Percentiles rank a stretch among this genome's conserved stretches.
phyloP scores from a whole-genome alignment of 2,888 invertebrate species.

The Amitus sp. region DNA sequence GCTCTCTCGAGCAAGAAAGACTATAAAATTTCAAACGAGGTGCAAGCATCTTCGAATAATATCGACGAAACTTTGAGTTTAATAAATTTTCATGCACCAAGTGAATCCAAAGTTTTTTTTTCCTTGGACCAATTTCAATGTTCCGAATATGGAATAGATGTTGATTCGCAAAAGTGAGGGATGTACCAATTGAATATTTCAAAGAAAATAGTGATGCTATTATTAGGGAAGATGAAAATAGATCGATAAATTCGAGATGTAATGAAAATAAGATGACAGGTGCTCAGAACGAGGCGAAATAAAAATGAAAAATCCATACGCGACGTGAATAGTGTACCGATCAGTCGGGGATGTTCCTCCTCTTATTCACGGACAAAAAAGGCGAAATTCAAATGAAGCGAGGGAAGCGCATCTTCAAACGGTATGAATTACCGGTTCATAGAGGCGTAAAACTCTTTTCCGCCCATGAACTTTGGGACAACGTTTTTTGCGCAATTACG shows the following conservation, averaged over 20 bases:
- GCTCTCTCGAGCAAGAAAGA: no score
- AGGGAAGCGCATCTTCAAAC: neutral
- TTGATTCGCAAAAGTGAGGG: no score
- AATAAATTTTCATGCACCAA: no score
- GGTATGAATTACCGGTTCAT: constrained; percentile 3
- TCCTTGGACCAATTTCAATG: neutral
- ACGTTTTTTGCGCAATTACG: neutral
- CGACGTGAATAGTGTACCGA: constrained; percentile 2
- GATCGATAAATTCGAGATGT: neutral
- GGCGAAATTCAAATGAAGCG: constrained; percentile 3
- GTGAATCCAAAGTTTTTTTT: neutral
- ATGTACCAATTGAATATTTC: neutral
- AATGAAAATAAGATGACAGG: constrained; percentile 1
- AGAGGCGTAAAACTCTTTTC: no score
- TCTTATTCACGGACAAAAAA: neutral
- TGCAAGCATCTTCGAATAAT: no score
- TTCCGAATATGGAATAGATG: no score
- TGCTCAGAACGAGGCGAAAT: neutral
- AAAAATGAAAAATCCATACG: neutral
- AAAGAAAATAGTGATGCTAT: neutral
- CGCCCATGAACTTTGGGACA: no score
- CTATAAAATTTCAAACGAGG: no score
- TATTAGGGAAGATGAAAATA: neutral
- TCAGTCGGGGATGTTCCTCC: neutral
- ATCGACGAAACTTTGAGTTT: no score